Conservation (phyloP, 2,888 invertebrate species). For the Apeira syringaria region DNA sequence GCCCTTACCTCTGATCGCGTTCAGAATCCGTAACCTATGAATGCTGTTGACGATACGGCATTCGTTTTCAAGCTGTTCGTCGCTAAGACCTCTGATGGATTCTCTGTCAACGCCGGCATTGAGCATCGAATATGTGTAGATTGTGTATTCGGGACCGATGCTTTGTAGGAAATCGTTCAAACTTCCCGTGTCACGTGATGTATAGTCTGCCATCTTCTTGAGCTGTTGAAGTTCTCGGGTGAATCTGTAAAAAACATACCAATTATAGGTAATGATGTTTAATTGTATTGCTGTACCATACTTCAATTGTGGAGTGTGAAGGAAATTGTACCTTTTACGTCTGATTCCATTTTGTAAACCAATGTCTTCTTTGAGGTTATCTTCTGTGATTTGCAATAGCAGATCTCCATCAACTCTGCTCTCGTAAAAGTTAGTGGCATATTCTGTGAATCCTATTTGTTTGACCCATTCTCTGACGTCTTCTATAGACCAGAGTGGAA, state of each 20-base stretch:
- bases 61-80: constrained; percentile 95
- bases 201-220: constrained; percentile 98
- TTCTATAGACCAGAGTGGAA: constrained; percentile 98
- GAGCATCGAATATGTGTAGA: constrained; percentile 98
- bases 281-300: not conserved
- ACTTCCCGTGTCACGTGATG: constrained; percentile 95
- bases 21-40: constrained; percentile 94
- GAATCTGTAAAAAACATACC: constrained; percentile 84
- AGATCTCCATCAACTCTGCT: constrained; percentile 99
- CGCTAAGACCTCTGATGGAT: constrained; percentile 92
- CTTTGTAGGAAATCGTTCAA: constrained; percentile 92
- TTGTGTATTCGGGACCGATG: constrained; percentile 95
- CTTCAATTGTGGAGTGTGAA: not conserved
- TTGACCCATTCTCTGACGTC: constrained; percentile 99
- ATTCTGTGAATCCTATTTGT: constrained; percentile 97
- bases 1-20: constrained; percentile 89
- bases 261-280: not conserved
- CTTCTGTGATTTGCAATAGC: constrained; percentile 94
- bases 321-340: constrained; percentile 87
- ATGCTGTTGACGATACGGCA: constrained; percentile 97
- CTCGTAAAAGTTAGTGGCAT: constrained; percentile 91
- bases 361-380: constrained; percentile 96
- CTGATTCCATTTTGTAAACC: constrained; percentile 96
- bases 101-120: constrained; percentile 97
- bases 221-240: constrained; percentile 95